Percentiles rank a stretch among this genome's conserved stretches.
These are phyloP conservation scores for Diachrysia chrysitis DNA, from an alignment of 2,888 invertebrate genomes.

Conservation along the genomic window DNA sequence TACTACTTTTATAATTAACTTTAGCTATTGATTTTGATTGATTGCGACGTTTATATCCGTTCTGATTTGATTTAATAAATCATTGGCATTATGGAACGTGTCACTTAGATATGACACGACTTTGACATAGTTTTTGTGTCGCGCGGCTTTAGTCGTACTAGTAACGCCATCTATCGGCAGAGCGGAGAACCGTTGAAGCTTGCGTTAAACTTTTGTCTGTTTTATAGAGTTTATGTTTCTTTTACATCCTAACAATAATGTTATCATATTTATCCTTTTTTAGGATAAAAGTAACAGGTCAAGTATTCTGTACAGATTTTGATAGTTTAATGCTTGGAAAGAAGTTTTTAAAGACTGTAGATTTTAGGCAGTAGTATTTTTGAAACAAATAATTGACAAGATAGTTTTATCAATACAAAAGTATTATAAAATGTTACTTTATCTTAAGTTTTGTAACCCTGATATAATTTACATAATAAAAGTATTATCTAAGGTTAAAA, in stretches of 20 bases:
- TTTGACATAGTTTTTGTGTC: constrained; percentile 75
- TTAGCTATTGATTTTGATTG: constrained; percentile 64
- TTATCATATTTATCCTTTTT: too few species aligned
- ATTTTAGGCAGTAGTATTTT: too few species aligned
- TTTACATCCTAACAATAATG: background rate
- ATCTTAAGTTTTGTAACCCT: background rate
- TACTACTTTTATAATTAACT: constrained; percentile 57
- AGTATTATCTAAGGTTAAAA: background rate
- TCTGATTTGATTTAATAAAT: constrained; percentile 73
- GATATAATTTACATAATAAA: background rate
- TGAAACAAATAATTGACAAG: too few species aligned
- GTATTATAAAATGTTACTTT: background rate
- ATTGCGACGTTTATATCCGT: constrained; percentile 70
- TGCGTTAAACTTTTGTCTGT: constrained; percentile 15
- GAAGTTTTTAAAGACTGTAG: background rate
- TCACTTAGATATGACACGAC: constrained; percentile 72
- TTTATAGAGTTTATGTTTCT: background rate
- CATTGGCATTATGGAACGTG: constrained; percentile 70
- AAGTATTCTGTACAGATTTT: background rate
- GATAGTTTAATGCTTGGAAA: background rate
- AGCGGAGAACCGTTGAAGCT: constrained; percentile 56
- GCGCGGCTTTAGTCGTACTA: constrained; percentile 42
- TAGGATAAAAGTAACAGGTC: background rate
- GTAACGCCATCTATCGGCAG: constrained; percentile 76
- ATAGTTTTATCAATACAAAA: background rate